Conservation (phyloP, 1,140 invertebrate species). For the Dolichoris vasculosae region DNA sequence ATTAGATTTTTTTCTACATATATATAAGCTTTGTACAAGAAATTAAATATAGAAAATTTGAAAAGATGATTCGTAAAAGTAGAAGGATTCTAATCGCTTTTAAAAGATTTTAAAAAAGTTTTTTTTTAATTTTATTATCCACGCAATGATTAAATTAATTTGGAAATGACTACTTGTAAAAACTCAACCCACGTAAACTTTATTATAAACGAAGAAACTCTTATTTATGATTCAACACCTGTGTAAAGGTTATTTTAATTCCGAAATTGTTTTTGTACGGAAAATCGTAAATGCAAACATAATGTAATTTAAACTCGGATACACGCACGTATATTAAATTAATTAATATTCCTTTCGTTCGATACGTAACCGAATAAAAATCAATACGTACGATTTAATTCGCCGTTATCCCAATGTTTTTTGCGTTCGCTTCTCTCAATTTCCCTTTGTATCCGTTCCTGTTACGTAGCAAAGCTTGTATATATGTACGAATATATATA, state of each 20-base stretch:
- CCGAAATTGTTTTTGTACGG: neutral
- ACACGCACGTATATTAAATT: neutral
- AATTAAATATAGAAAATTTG: too few relatives aligned
- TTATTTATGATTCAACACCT: neutral
- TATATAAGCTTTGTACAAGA: too few relatives aligned
- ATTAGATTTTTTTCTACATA: too few relatives aligned
- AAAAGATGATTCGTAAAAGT: too few relatives aligned
- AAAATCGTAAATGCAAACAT: neutral
- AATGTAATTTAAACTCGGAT: neutral
- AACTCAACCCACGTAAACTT: neutral
- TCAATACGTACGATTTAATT: neutral
- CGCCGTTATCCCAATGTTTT: neutral
- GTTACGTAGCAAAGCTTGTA: neutral
- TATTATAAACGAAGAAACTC: neutral
- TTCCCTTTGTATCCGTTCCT: neutral
- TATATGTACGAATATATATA: neutral
- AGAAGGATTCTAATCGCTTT: too few relatives aligned
- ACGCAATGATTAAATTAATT: too few relatives aligned
- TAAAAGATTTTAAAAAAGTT: too few relatives aligned
- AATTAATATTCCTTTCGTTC: neutral
- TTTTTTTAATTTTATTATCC: too few relatives aligned
- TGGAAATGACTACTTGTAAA: too few relatives aligned
- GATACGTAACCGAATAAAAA: neutral
- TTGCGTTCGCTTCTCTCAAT: neutral
- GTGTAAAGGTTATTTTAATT: neutral